Conservation (phyloP, 2,797 vertebrate genomes). For the Limnodromus scolopaceus region DNA sequence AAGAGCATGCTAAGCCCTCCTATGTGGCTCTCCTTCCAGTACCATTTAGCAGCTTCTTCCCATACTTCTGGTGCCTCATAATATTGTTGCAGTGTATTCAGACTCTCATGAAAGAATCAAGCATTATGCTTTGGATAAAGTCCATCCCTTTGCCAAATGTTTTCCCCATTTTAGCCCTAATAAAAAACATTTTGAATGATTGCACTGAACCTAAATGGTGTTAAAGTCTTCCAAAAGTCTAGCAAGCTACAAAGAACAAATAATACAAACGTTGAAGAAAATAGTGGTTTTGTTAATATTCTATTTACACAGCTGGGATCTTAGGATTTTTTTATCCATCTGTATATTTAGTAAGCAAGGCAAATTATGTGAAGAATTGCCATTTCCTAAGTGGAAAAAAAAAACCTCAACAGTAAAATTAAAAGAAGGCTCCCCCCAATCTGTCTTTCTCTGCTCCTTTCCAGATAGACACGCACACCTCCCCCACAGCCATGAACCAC, state of each 20-base stretch:
- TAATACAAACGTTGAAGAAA: slow-evolving; percentile 10
- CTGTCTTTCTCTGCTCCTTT: not conserved
- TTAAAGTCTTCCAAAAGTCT: not conserved
- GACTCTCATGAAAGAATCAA: not conserved
- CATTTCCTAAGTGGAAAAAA: slow-evolving; percentile 6
- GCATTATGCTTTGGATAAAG: not conserved
- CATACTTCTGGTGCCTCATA: not conserved
- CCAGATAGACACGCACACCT: not conserved
- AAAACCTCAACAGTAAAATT: not conserved
- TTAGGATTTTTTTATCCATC: slow-evolving; percentile 17
- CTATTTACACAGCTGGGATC: slow-evolving; percentile 51
- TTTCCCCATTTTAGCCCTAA: slow-evolving; percentile 4
- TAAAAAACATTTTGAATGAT: slow-evolving; percentile 7
- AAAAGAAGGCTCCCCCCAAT: not conserved
- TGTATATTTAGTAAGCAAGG: slow-evolving; percentile 25
- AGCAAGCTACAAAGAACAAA: slow-evolving; percentile 34
- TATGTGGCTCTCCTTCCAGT: not conserved
- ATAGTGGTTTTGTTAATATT: slow-evolving; percentile 43
- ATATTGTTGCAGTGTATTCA: not conserved
- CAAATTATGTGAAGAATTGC: slow-evolving; percentile 1
- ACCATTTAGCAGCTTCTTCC: not conserved
- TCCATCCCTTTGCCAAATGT: not conserved
- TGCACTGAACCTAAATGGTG: not conserved
- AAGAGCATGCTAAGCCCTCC: not conserved
- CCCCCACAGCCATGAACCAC: slow-evolving; percentile 7